Base-by-base conservation (phyloP, 2,888 invertebrate species). In the Sphinx pinastri region DNA sequence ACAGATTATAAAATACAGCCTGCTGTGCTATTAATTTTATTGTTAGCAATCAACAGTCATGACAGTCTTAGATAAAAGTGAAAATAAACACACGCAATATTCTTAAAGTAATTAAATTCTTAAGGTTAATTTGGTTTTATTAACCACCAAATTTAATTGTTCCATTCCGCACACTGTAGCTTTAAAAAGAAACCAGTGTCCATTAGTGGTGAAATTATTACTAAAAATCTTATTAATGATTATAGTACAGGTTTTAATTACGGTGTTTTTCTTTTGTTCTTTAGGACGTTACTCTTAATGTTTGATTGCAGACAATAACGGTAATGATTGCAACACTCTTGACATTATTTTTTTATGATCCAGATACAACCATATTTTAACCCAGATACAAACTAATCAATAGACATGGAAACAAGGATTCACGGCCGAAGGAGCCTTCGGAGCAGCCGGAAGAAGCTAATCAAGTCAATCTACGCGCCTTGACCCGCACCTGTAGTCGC, bases 401-500 rank as follows among this genome's bases (percentile, higher is more conserved):
- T 12, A 51, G 10, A 38, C 8, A 13, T 19, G 38, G 13, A 16
- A 13, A 52, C n/a, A 51, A 60, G 55, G 38, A 16, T 0, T 38
- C 52, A 38, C 16, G 38, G 38, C 16, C n/a, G 58, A n/a, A 51
- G 45, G 55, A 51, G 45, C 68, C 68, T 68, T 68, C 59, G 47
- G 51, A 68, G 60, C 69, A 71, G 72, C 70, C 77, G 78, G 80
- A 81, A 81, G 80, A 74, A 74, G 59, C 67, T 73, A 72, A 77
- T 75, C 74, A 75, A 69, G 59, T 72, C 72, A 75, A 79, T 76
- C 76, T 71, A 68, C 68, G 72, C 72, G 71, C 83, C 81, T 79
- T 83, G 83, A 82, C 82, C 83, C 63, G 73, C 25, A 69, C 67
- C 47, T 71, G 38, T 47, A 49, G n/a, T 16, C n/a, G 49, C 16